Base-by-base conservation (phyloP, 2,888 invertebrate genomes). In the Stenolophus ochropezus region DNA sequence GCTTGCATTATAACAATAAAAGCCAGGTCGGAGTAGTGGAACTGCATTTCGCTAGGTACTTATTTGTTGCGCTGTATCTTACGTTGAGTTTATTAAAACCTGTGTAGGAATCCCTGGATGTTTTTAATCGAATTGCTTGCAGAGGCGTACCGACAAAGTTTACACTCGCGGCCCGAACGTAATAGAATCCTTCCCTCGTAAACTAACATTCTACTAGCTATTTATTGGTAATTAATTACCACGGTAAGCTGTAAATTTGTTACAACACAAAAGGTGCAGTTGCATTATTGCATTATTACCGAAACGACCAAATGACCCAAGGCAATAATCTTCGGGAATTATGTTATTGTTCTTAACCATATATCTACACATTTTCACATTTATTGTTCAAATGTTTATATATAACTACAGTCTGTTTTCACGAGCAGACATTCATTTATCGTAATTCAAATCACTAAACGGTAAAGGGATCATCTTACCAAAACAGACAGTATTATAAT, bases 1-100 rank as follows among this genome's bases (percentile, higher is more conserved):
- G 47, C 49, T 49, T 2, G 49, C 49, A 49, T 73, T 73, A 73
- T 73, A 73, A 73, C 49, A 73, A 73, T 73, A 73, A 49, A 73
- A 73, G 5, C n/a, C 20, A 73, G 23, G 3, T 49, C 18, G 47
- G 21, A 47, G 47, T 47, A 23, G 20, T 73, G 73, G 49, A 73
- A 73, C 16, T 49, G 73, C 47, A 49, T 4, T 73, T 49, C 49
- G 73, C 49, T 14, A n/a, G 6, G n/a, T 20, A 20, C 47, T 73
- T 73, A 49, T 73, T 73, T 73, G 73, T 49, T 73, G 27, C 49
- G 23, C 4, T 49, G 73, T 20, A 73, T 73, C 47, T 49, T 49
- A 21, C 21, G 49, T 23, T 23, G 20, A 69, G 33, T 69, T 18
- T 69, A 69, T 69, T 69, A 33, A 69, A 69, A 69, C 65, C 33